Evolutionary conservation across 2,113 vertebrate species (phyloP).

Genomic region (Sinocyclocheilus rhinocerous): DNA sequence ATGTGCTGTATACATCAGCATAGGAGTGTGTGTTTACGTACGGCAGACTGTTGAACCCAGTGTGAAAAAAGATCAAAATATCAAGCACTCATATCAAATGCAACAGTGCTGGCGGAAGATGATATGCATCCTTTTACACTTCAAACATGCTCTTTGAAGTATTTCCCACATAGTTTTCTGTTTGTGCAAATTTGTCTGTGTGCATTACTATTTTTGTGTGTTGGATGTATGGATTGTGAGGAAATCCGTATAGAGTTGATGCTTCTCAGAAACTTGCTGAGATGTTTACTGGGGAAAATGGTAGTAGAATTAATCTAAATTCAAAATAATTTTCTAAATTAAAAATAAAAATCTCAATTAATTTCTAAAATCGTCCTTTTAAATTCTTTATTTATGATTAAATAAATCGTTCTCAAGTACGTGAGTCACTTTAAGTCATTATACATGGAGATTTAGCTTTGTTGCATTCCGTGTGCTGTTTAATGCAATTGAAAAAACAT

Average conservation of each 20-base stretch:
- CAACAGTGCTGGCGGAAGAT: conserved; percentile 8
- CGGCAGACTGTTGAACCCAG: not conserved
- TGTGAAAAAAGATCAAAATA: conserved; percentile 6
- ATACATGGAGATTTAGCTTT: not conserved
- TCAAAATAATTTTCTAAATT: too few species aligned
- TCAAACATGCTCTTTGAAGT: conserved; percentile 36
- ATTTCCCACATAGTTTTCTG: not conserved
- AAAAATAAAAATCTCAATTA: too few species aligned
- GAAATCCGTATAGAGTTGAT: not conserved
- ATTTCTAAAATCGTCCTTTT: too few species aligned
- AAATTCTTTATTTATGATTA: too few species aligned
- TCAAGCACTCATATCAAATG: not conserved
- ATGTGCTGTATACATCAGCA: not conserved
- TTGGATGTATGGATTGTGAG: conserved; percentile 37
- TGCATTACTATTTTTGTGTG: conserved; percentile 18
- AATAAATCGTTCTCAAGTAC: too few species aligned
- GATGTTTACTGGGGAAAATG: not conserved
- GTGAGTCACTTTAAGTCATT: not conserved
- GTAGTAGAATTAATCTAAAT: too few species aligned
- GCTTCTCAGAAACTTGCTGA: not conserved
- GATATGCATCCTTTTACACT: conserved; percentile 51
- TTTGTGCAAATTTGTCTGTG: conserved; percentile 5
- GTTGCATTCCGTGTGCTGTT: not conserved
- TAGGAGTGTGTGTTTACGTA: not conserved
- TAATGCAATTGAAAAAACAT: not conserved